Conservation (phyloP, 2,888 invertebrate species). For the Parnassius smintheus region DNA sequence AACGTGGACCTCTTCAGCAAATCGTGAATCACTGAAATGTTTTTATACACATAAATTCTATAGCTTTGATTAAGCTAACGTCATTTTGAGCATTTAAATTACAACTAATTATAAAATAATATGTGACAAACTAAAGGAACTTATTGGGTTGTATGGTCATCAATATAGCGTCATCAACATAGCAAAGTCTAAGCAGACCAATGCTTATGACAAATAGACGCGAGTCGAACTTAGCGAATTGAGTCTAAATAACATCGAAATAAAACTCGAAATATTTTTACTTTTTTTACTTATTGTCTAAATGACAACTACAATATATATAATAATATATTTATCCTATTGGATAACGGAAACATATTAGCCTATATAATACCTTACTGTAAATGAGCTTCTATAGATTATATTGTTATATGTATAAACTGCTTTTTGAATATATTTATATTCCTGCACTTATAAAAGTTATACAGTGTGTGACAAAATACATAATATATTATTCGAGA, state of each 20-base stretch:
- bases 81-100: constrained; percentile 31
- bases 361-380: constrained; percentile 2
- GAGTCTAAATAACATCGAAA: not conserved
- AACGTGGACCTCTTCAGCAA: no score
- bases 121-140: constrained; percentile 43
- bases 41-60: not conserved
- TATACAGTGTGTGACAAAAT: constrained; percentile 17
- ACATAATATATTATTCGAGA: constrained; percentile 22
- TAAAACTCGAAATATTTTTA: not conserved
- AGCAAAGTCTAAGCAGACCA: not conserved
- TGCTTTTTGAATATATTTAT: constrained; percentile 13
- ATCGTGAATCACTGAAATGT: no score
- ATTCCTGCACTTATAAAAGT: constrained; percentile 15
- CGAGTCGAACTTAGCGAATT: not conserved
- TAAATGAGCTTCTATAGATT: constrained; percentile 5
- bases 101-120: constrained; percentile 27
- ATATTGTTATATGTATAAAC: constrained; percentile 22
- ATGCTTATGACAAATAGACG: not conserved
- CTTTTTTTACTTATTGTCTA: not conserved
- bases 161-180: not conserved
- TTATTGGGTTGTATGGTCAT: constrained; percentile 29
- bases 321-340: constrained; percentile 6
- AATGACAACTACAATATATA: constrained; percentile 2
- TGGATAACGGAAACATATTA: constrained; percentile 9
- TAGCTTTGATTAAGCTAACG: not conserved